Base-by-base conservation (phyloP, 1,140 invertebrate genomes). In the Aphelinus certus region DNA sequence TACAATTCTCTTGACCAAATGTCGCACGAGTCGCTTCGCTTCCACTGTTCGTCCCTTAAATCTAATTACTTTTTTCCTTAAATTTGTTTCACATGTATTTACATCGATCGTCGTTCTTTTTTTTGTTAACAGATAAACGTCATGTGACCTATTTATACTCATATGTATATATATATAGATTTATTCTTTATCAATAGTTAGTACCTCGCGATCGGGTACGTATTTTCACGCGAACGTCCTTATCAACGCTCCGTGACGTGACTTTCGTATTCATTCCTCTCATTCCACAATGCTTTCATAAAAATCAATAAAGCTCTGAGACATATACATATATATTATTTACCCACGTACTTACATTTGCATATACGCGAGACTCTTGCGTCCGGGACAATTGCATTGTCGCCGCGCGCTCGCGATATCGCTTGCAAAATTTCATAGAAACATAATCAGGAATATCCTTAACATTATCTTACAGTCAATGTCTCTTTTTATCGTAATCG, bases 91-190 rank as follows among this genome's bases (percentile, higher is more conserved):
- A 62, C 62, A 75, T 78, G 74, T 86, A 87, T 86, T 83, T 87
- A 86, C 85, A 87, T 85, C 78, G 78, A 85, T 82, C 79, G 79
- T 76, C 81, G 79, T 76, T 53, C 51, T 53, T 53, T 53, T 53
- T 53, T 53, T 53, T 53, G 80, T 83, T 82, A 84, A 85, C 81
- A 82, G 53, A 82, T 87, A 84, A 79, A 80, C 77, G 72, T 85
- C 82, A 83, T 78, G 85, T 79, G 79, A 79, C 79, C 79, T 83
- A 84, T 83, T 82, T 83, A 82, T 84, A 83, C 82, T 84, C 81
- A 83, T 81, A 81, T 63, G 62, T 47, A 72, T 7, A 48, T 68
- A 48, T 46, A 60, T 42, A 62, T 53, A 53, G 55, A 62, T 47
- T 46, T 62, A 71, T 71, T 63, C 80, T 80, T 71, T 81, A 82